Base-by-base conservation (phyloP, 2,888 invertebrate species). In the Lycocerus yunnanus region DNA sequence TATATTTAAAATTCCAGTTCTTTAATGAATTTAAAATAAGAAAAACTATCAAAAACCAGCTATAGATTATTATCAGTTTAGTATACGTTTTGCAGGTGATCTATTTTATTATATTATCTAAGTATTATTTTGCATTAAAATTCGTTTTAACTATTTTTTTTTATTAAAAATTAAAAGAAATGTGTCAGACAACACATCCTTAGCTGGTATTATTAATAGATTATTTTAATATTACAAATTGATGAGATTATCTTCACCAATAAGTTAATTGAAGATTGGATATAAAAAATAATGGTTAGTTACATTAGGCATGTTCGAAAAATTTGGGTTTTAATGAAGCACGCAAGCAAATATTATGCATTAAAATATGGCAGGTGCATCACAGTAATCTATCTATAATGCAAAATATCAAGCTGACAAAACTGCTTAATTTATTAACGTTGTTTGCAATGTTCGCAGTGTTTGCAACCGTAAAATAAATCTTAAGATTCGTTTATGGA, bases 361-460 rank as follows among this genome's bases (percentile, higher is more conserved):
- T 73, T 73, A 73, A 69, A 63, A 73, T 15, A 66, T 73, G 69
- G 73, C 73, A 73, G 73, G 73, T 73, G 73, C 61, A 69, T 15
- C 67, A 71, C 16, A 66, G 58, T 58, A 65, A 58, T 65, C 16
- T 58, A 63, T 71, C 65, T 70, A 65, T 65, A 43, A 71, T 58
- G 63, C 66, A 71, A 69, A 69, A 69, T 69, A 60, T 61, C 24
- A 58, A 63, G 61, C 69, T 69, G 61, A 18, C 27, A 24, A 61
- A 63, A 63, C 61, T 63, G 20, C 61, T 63, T 63, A 63, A 63
- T 63, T 63, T 63, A 63, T 63, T 63, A 63, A 63, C 20, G 60
- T 20, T 69, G 60, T 69, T 69, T 21, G 58, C 18, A 24, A 66
- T 66, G 68, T 69, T 73, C 60, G 63, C 43, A 69, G 69, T 66